Conservation (phyloP, 2,113 vertebrate species). For the Cyanocitta stelleri region DNA sequence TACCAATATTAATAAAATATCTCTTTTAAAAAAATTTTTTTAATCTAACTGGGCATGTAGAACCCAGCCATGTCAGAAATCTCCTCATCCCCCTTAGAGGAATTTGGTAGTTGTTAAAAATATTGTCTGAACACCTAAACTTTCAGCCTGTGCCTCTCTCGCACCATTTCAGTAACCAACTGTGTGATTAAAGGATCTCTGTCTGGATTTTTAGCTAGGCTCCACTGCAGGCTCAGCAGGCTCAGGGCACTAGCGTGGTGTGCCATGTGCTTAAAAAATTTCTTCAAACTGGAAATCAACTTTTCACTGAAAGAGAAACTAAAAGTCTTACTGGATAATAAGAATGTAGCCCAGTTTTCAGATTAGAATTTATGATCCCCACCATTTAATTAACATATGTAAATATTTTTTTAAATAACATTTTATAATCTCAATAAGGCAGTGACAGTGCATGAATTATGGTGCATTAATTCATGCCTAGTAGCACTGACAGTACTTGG, state of each 20-base stretch:
- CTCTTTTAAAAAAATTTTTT: neutral
- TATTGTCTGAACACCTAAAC: neutral
- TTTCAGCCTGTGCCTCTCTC: neutral
- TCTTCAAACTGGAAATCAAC: neutral
- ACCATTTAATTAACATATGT: constrained; percentile 50
- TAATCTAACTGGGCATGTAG: neutral
- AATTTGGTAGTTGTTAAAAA: neutral
- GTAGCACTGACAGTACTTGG: constrained; percentile 33
- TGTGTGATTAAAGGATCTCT: neutral
- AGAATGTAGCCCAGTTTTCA: neutral
- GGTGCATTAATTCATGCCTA: constrained; percentile 39
- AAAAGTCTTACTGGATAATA: neutral
- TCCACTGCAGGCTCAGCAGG: neutral
- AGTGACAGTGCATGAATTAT: constrained; percentile 29
- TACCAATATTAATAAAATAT: neutral
- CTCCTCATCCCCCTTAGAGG: neutral
- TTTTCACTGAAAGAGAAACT: neutral
- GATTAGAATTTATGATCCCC: constrained; percentile 23
- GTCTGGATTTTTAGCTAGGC: neutral
- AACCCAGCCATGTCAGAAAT: neutral
- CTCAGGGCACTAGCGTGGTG: neutral
- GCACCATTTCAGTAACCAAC: neutral
- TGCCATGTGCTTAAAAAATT: neutral
- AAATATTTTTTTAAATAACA: constrained; percentile 51
- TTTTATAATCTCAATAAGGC: constrained; percentile 42